Evolutionary conservation across 2,888 invertebrate genomes (phyloP).

Genomic region (Selenia dentaria): DNA sequence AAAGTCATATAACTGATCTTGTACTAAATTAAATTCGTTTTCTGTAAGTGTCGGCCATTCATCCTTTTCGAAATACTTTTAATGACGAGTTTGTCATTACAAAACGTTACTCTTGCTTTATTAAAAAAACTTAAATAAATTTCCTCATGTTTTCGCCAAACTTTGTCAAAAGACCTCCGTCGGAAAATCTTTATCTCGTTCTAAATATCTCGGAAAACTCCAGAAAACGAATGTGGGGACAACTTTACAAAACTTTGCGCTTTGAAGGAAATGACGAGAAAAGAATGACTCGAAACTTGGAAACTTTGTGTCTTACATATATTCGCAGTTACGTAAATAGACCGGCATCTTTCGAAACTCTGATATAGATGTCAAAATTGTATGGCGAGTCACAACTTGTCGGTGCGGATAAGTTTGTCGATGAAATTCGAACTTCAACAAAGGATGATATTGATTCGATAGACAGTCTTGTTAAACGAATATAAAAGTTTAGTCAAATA

Average conservation of each 20-base stretch:
- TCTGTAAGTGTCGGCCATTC: too few species aligned
- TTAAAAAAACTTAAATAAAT: slow-evolving; percentile 13
- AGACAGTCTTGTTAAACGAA: slow-evolving; percentile 24
- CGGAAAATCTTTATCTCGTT: slow-evolving; percentile 31
- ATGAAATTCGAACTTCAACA: slow-evolving; percentile 36
- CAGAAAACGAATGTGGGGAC: slow-evolving; percentile 31
- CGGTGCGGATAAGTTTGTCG: slow-evolving; percentile 23
- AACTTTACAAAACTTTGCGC: slow-evolving; percentile 33
- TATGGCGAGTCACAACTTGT: slow-evolving; percentile 12
- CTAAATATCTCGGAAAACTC: slow-evolving; percentile 29
- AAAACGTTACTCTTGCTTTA: too few species aligned
- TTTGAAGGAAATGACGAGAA: slow-evolving; percentile 33
- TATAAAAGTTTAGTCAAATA: slow-evolving; percentile 13
- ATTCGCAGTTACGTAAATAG: slow-evolving; percentile 9
- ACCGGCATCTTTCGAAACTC: slow-evolving; percentile 11
- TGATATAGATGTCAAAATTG: slow-evolving; percentile 31
- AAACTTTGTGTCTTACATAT: slow-evolving; percentile 12
- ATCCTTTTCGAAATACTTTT: too few species aligned
- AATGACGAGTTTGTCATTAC: too few species aligned
- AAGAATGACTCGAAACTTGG: slow-evolving; percentile 36
- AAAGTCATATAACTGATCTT: too few species aligned
- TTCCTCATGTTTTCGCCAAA: slow-evolving; percentile 4
- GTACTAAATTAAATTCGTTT: too few species aligned
- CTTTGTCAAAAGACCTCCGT: slow-evolving; percentile 14
- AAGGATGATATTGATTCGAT: slow-evolving; percentile 39